Conservation (phyloP, 2,888 invertebrate species). For the Archaeoteleia sp. region DNA sequence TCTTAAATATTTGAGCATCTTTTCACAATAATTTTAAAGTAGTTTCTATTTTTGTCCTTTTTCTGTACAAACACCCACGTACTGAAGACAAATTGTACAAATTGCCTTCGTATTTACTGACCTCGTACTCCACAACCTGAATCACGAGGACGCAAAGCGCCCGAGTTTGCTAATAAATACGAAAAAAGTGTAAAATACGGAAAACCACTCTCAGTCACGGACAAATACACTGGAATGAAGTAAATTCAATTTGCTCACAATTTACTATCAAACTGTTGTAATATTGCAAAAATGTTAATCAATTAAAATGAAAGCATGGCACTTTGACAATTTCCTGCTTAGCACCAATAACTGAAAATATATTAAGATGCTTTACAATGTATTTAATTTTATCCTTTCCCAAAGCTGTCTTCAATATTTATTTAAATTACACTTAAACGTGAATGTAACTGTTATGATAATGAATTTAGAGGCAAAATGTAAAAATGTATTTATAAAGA, state of each 20-base stretch:
- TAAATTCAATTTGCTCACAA: conserved; percentile 1
- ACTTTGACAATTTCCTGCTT: no score
- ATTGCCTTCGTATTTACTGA: conserved; percentile 5
- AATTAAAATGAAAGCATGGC: conserved; percentile 1
- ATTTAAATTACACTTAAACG: no score
- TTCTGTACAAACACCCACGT: conserved; percentile 2
- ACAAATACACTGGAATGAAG: background rate
- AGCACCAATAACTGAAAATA: no score
- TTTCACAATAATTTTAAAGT: no score
- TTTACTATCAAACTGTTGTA: background rate
- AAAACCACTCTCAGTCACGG: conserved; percentile 2
- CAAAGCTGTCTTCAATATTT: no score
- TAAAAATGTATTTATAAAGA: no score
- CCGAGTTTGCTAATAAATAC: conserved; percentile 3
- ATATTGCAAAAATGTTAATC: background rate
- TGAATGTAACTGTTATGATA: no score
- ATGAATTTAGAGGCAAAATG: no score
- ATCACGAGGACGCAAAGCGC: no score
- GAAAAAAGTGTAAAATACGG: conserved; percentile 2
- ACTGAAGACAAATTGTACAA: conserved; percentile 2
- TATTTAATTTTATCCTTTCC: no score
- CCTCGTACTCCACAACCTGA: conserved; percentile 5
- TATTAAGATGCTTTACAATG: no score
- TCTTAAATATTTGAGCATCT: background rate
- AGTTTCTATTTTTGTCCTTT: background rate